Conservation (phyloP, 2,113 vertebrate species). For the Romanogobio albipinnatus region DNA sequence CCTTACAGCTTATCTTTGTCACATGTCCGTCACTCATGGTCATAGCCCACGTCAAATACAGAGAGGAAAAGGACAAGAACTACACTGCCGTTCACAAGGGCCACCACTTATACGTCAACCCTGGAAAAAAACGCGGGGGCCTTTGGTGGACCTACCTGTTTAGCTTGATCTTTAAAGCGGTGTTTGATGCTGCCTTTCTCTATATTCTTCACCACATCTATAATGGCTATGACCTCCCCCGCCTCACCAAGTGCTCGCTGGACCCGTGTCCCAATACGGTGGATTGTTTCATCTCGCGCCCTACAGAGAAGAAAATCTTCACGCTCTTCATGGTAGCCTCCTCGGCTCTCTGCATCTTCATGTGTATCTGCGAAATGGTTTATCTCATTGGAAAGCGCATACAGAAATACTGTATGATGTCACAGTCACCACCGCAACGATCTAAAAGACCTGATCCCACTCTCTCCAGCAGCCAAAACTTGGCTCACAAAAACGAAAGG, state of each 20-base stretch:
- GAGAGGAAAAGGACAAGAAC: constrained; percentile 84
- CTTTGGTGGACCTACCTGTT: constrained; percentile 82
- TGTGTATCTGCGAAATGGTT: constrained; percentile 83
- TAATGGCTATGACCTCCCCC: constrained; percentile 83
- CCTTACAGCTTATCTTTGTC: constrained; percentile 78
- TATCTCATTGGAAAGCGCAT: constrained; percentile 86
- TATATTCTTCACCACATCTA: constrained; percentile 85
- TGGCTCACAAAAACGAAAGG: constrained; percentile 56
- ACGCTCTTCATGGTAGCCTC: constrained; percentile 92
- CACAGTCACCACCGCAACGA: not conserved
- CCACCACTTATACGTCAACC: constrained; percentile 74
- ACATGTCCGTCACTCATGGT: constrained; percentile 90
- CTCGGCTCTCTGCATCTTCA: constrained; percentile 80
- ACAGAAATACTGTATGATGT: constrained; percentile 51
- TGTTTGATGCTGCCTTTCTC: constrained; percentile 83
- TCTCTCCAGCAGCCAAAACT: constrained; percentile 52
- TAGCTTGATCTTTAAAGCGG: constrained; percentile 87
- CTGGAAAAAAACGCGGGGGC: constrained; percentile 87
- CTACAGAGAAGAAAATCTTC: constrained; percentile 95
- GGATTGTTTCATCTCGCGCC: constrained; percentile 89
- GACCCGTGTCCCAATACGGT: constrained; percentile 81
- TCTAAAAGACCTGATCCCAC: constrained; percentile 60
- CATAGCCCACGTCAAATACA: constrained; percentile 88
- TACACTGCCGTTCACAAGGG: constrained; percentile 60
- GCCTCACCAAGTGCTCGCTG: constrained; percentile 82